Evolutionary conservation across 1,140 invertebrate genomes (phyloP), one percentile per base, ranked within the genome.

Genomic region (Macrotrachela quadricornifera): DNA sequence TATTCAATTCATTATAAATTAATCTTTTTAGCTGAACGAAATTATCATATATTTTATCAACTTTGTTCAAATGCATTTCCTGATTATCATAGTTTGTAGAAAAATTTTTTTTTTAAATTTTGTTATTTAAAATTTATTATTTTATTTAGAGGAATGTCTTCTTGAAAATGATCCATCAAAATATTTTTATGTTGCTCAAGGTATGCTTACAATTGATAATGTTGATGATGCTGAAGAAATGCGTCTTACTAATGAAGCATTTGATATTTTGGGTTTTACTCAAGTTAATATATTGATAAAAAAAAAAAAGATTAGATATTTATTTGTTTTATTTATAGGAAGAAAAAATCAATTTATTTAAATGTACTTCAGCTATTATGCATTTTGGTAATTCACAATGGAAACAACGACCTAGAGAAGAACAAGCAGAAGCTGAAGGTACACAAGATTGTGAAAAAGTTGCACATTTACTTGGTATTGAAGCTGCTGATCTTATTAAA

Each of bases 11-110:
- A 2, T 30, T 30, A 30, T 30, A 8, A 30, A 30, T 4, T 30
- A 2, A 4, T 30, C 21, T 2, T 30, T 30, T 30, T 30, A 30
- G 58, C 76, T 91, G 94, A 99, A 75, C 82, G 94, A 73, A 97
- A 92, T 61, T 99, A 97, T 78, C 94, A 99, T 74, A 97, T 99
- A 72, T 99, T 99, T 85, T 99, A 99, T 78, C 94, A 97, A 72
- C 82, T 99, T 67, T 91, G 94, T 83, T 96, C 91, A 62, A 85
- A 84, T 57, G 77, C 82, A 57, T 81, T 92, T 44, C 61, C 77
- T 41, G 79, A 59, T n/a, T 50, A 61, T 49, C 54, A 57, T 15
- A 66, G 67, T 69, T 60, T 57, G 13, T 55, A 45, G 10, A 49
- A 30, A 30, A 4, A 30, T 4, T 30, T 12, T 55, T 21, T 30